Evolutionary conservation across 1,140 invertebrate species (phyloP).

Genomic region (Drosophila simulans): DNA sequence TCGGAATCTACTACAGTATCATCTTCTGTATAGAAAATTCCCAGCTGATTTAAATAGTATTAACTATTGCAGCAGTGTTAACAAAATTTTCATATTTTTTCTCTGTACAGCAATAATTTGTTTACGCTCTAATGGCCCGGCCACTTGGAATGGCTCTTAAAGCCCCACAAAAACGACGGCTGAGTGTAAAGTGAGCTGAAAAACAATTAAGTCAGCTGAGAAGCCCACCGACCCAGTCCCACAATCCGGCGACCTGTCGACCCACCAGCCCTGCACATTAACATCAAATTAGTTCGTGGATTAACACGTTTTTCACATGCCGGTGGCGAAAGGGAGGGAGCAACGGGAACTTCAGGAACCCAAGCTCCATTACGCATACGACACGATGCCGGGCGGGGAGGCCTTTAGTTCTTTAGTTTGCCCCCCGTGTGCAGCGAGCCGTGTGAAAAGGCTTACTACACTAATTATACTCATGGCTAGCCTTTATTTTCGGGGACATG

Average conservation of each 20-base stretch:
- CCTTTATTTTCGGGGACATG: slow-evolving; percentile 43
- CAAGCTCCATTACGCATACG: slow-evolving; percentile 68
- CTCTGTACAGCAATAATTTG: slow-evolving; percentile 45
- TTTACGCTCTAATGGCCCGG: slow-evolving; percentile 54
- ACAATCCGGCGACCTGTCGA: slow-evolving; percentile 16
- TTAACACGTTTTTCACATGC: slow-evolving; percentile 71
- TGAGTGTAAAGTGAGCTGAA: slow-evolving; percentile 64
- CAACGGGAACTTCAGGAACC: not conserved
- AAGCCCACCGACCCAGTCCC: slow-evolving; percentile 13
- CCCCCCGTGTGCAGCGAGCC: slow-evolving; percentile 38
- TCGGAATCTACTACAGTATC: too few relatives aligned
- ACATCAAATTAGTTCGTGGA: slow-evolving; percentile 73
- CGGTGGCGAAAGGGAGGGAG: slow-evolving; percentile 8
- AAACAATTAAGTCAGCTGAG: slow-evolving; percentile 64
- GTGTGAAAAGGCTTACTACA: slow-evolving; percentile 60
- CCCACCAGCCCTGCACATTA: slow-evolving; percentile 54
- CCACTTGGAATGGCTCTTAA: slow-evolving; percentile 58
- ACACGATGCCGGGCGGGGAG: slow-evolving; percentile 17
- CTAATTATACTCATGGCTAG: slow-evolving; percentile 56
- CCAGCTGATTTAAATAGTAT: not conserved
- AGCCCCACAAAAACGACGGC: slow-evolving; percentile 56
- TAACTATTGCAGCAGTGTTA: too few relatives aligned
- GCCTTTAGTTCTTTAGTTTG: slow-evolving; percentile 32
- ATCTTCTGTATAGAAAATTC: too few relatives aligned
- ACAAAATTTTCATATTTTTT: not conserved